Percentiles rank a stretch among this genome's conserved stretches.
phyloP scores from a whole-genome alignment of 2,797 vertebrate genomes.

The Scomberomorus guttatus region DNA sequence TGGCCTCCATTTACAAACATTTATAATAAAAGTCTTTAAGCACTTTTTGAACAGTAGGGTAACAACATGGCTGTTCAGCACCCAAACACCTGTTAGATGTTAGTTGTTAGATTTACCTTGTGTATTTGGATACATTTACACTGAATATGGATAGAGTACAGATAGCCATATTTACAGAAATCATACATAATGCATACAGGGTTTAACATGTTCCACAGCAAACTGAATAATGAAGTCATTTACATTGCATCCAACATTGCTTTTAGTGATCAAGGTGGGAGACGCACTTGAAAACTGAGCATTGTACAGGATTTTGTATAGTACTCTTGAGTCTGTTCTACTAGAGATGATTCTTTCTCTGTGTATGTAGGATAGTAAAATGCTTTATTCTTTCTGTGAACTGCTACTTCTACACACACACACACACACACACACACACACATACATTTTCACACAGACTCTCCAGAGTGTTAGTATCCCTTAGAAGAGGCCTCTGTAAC shows the following conservation, averaged over 20 bases:
- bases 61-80: neutral
- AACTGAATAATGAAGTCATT: neutral
- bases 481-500: constrained; percentile 2
- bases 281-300: neutral
- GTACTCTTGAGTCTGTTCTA: neutral
- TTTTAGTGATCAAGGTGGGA: neutral
- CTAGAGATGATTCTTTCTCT: too few relatives aligned
- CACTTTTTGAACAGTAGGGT: neutral
- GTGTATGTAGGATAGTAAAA: too few relatives aligned
- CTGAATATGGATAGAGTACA: too few relatives aligned
- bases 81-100: too few relatives aligned
- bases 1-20: neutral
- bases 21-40: neutral
- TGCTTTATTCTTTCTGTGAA: neutral
- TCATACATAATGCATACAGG: too few relatives aligned
- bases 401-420: neutral
- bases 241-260: neutral
- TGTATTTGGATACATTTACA: too few relatives aligned
- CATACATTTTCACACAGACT: neutral
- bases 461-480: neutral
- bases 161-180: too few relatives aligned
- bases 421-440: neutral
- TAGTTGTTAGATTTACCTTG: too few relatives aligned
- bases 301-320: neutral
- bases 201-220: neutral